Base-by-base conservation (phyloP, 1,140 invertebrate genomes). In the Ericerus pela region DNA sequence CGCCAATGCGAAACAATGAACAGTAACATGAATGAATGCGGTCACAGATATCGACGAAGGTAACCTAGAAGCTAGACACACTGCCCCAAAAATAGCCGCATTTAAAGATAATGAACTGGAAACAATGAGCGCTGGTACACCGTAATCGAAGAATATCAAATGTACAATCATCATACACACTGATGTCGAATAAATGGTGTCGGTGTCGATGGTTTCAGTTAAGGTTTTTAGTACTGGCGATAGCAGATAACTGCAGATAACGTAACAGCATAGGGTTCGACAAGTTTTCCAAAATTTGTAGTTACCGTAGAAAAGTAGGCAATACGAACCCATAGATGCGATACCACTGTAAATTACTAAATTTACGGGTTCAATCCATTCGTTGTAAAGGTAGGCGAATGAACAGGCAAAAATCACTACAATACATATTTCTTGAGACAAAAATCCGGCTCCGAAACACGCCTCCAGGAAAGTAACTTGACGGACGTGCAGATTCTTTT, bases 121-220 rank as follows among this genome's bases (percentile, higher is more conserved):
- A 16, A 87, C 77, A 38, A 86, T 77, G 16, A 88, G 82, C 31
- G 82, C 84, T 33, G 82, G 76, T 1, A 88, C 76, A 14, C 88
- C 86, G 68, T 96, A 98, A 68, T 97, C 87, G 65, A 86, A 88
- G 65, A 94, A 94, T 56, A 90, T 75, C 30, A 98, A 72, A 73
- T 97, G 91, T 5, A 86, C 70, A 0, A 90, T 62, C 68, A 96
- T 79, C 79, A 94, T 90, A 31, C 90, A 75, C 47, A 85, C 80
- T 20, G 89, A 81, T 74, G 84, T 90, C 1, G 87, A 85, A 65
- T 96, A 96, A 65, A 97, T 96, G 1, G 93, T 96, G 68, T 98
- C 93, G 1, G 93, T 96, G 65, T 90, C 94, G 0, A 97, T 85
- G 0, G 90, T 92, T 68, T 94, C 88, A 0, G 95, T 97, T 29